A percentile compares a stretch with the other conserved stretches of the same genome.
Conservation (phyloP, 2,888 invertebrate genomes). For the Chrysolina haemoptera region DNA sequence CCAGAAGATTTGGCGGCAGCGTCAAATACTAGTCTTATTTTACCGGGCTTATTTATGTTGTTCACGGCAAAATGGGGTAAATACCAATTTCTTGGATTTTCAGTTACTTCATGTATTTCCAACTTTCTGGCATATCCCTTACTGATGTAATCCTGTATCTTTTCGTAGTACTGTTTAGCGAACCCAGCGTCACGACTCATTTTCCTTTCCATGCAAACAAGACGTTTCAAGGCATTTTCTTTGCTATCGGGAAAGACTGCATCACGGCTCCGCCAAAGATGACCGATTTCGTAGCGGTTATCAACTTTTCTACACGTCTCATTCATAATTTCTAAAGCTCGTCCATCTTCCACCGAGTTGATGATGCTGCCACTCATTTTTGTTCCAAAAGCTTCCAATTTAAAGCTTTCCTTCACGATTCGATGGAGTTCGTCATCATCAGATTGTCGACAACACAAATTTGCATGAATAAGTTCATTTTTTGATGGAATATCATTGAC, state of each 20-base stretch:
- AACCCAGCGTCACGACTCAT: neutral
- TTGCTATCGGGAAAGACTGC: no score
- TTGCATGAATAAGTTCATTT: neutral
- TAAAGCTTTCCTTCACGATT: neutral
- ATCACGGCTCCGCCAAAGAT: no score
- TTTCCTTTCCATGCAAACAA: neutral
- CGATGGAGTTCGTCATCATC: conserved; percentile 10
- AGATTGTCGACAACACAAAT: neutral
- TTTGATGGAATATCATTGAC: neutral
- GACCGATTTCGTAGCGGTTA: no score
- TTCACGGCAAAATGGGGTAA: neutral
- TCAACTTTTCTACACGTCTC: neutral
- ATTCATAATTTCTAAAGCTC: conserved; percentile 6
- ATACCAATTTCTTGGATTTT: neutral
- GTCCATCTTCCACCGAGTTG: neutral
- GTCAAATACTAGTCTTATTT: neutral
- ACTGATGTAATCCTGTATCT: neutral
- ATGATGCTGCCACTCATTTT: neutral
- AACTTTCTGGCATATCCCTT: neutral
- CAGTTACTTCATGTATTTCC: neutral
- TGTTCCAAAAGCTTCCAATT: conserved; percentile 12
- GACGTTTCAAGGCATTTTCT: no score
- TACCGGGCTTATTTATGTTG: neutral
- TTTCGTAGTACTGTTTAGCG: neutral
- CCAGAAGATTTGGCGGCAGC: neutral